phyloP scores from a whole-genome alignment of 1,140 invertebrate species.

The Nasonia giraulti region DNA sequence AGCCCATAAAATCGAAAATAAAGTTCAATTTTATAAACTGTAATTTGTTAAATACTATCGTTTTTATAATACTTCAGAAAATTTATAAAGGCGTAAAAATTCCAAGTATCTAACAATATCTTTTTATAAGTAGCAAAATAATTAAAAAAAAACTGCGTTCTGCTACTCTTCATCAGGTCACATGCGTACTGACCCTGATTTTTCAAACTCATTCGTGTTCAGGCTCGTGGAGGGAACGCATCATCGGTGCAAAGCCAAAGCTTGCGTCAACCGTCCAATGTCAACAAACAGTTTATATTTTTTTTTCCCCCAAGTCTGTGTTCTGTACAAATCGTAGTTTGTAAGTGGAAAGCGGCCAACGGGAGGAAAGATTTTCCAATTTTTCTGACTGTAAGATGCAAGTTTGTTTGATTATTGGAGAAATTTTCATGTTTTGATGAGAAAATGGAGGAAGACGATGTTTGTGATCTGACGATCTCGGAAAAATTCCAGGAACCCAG shows the following conservation, averaged over 20 bases:
- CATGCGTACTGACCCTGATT: slow-evolving; percentile 22
- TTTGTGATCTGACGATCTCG: slow-evolving; percentile 62
- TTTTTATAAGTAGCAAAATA: background rate
- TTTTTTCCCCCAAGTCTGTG: background rate
- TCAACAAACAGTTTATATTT: slow-evolving; percentile 43
- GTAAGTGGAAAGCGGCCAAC: background rate
- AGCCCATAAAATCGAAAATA: background rate
- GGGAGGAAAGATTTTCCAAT: background rate
- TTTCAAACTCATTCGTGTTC: slow-evolving; percentile 6
- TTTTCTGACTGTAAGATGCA: slow-evolving; percentile 2
- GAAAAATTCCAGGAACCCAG: slow-evolving; percentile 68
- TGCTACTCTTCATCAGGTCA: background rate
- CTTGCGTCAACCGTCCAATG: slow-evolving; percentile 44
- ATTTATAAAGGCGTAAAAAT: background rate
- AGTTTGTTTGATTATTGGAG: background rate
- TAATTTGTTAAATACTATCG: too few species aligned
- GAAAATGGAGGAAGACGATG: slow-evolving; percentile 56
- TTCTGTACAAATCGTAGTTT: slow-evolving; percentile 11
- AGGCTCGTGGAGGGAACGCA: slow-evolving; percentile 14
- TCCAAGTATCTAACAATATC: too few species aligned
- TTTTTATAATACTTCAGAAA: too few species aligned
- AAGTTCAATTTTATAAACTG: background rate
- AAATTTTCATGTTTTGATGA: slow-evolving; percentile 27
- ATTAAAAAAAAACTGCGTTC: background rate
- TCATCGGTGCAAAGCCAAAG: background rate